Evolutionary conservation across 2,888 invertebrate genomes (phyloP), one percentile per base, ranked within the genome.

Genomic region (Choreutis nemorana): DNA sequence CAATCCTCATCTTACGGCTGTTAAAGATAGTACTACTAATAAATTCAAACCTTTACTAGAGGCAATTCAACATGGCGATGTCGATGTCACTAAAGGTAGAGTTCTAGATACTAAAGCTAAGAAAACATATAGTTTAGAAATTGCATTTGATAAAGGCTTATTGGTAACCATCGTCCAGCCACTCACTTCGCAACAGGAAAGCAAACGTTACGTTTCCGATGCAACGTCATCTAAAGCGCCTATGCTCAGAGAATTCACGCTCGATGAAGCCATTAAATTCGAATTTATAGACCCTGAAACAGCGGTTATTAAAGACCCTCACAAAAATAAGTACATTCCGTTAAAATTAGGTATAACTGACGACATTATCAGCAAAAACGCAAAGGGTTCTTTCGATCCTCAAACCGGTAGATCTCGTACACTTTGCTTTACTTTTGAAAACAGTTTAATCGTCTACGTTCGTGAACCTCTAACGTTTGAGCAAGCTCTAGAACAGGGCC

Each of bases 211-310:
- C 28, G 73, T 79, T 27, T 59, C 77, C 23, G 72, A 78, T 28
- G 54, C 64, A n/a, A 44, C 60, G 10, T 45, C 63, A 4, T 53
- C 66, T 9, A 75, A 67, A 43, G 71, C 72, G 48, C 58, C 68
- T 7, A 48, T 71, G 1, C 81, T 86, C 25, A 84, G 87, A 36
- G 90, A 91, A 60, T 91, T 88, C 63, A 86, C 87, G 2, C 72
- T 96, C 40, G 89, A 90, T 37, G 91, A 93, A 68, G 93, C 94
- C 1, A 87, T 94, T 21, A 84, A 85, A 45, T 89, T 87, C 49
- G 90, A 90, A 57, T 77, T 90, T 31, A 83, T 94, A 21, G 86
- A 93, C 57, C 87, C 91, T 0, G 83, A 87, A 45, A 83, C 83
- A 1, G 88, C 90, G 8, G 86, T 91, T 21, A 81, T 93, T 4